phyloP scores from a whole-genome alignment of 2,113 vertebrate species.

The Mandrillus leucophaeus region DNA sequence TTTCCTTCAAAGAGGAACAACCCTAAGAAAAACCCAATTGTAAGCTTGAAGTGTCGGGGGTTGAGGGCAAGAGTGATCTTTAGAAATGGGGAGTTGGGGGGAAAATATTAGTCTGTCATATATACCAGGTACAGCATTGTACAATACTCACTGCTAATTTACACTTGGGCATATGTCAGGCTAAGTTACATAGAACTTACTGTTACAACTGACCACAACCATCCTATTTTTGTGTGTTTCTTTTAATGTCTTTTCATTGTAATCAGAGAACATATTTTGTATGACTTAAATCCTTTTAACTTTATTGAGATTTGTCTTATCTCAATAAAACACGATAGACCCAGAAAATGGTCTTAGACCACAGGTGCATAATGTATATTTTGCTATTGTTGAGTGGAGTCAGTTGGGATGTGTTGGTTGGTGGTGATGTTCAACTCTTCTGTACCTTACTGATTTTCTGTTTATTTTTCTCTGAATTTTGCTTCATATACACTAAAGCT shows the following conservation, averaged over 20 bases:
- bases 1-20: not conserved
- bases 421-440: not conserved
- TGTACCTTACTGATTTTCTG: not conserved
- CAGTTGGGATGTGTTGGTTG: not conserved
- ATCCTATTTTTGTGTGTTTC: not conserved
- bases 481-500: not conserved
- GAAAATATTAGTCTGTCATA: not conserved
- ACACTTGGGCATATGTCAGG: not conserved
- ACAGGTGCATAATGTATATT: not conserved
- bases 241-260: not conserved
- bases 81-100: not conserved
- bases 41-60: not conserved
- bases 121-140: not conserved
- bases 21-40: not conserved
- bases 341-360: not conserved
- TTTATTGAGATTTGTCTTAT: not conserved
- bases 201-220: not conserved
- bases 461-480: conserved; percentile 5
- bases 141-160: not conserved
- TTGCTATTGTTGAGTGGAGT: not conserved
- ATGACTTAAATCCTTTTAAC: not conserved
- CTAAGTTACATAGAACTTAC: not conserved
- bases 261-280: not conserved
- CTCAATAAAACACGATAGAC: too few relatives aligned
- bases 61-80: not conserved